These are phyloP conservation scores for Drosophila tropicalis DNA, from an alignment of 1,140 invertebrate species.

Conservation along the genomic window DNA sequence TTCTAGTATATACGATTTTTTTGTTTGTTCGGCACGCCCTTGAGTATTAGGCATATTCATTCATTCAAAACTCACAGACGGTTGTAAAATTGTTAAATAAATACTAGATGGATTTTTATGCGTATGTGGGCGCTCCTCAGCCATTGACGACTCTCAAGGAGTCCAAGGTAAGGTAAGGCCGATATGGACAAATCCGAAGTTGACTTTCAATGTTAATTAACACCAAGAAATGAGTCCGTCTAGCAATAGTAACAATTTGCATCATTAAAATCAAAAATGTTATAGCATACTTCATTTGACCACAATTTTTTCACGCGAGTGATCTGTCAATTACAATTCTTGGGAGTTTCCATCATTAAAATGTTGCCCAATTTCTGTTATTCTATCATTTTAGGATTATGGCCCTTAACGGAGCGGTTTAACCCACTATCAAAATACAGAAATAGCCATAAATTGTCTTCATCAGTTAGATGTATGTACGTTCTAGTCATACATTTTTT, in stretches of 20 bases:
- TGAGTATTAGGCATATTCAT: slow-evolving; percentile 64
- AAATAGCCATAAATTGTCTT: slow-evolving; percentile 51
- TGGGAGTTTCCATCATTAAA: neutral
- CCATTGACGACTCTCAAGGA: slow-evolving; percentile 32
- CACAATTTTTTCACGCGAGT: slow-evolving; percentile 21
- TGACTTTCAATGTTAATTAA: slow-evolving; percentile 73
- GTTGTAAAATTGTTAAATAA: slow-evolving; percentile 67
- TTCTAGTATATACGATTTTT: slow-evolving; percentile 28
- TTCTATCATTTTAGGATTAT: neutral
- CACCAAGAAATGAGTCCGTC: slow-evolving; percentile 44
- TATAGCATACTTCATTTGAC: slow-evolving; percentile 27
- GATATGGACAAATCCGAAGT: slow-evolving; percentile 37
- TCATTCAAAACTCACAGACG: slow-evolving; percentile 66
- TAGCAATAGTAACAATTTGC: slow-evolving; percentile 29
- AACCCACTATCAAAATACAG: slow-evolving; percentile 55
- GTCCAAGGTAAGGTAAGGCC: slow-evolving; percentile 56
- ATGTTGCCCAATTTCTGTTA: neutral
- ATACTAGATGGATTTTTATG: slow-evolving; percentile 32
- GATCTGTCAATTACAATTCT: slow-evolving; percentile 13
- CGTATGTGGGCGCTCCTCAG: slow-evolving; percentile 26
- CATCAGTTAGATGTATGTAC: slow-evolving; percentile 16
- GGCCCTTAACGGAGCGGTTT: slow-evolving; percentile 45
- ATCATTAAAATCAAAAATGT: slow-evolving; percentile 34
- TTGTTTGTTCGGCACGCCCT: slow-evolving; percentile 57
- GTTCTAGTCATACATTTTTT: slow-evolving; percentile 36